phyloP scores from a whole-genome alignment of 2,888 invertebrate species.

The Erebia aethiops region DNA sequence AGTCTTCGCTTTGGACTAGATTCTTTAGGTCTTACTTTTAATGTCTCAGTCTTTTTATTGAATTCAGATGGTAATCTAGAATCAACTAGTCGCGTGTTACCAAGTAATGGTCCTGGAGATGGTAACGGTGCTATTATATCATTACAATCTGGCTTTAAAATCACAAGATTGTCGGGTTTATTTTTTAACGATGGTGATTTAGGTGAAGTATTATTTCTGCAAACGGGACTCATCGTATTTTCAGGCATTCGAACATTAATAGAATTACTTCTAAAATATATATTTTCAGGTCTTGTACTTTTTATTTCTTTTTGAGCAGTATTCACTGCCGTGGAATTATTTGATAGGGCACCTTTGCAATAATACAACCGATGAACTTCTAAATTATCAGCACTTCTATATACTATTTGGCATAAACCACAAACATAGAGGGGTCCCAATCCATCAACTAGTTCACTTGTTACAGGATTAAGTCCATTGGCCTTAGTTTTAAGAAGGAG shows the following conservation, averaged over 20 bases:
- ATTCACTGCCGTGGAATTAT: slow-evolving; percentile 50
- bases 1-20: slow-evolving; percentile 71
- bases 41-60: slow-evolving; percentile 62
- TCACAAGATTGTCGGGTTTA: slow-evolving; percentile 83
- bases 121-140: slow-evolving; percentile 86
- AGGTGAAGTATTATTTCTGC: slow-evolving; percentile 60
- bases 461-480: slow-evolving; percentile 67
- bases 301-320: slow-evolving; percentile 66
- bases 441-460: slow-evolving; percentile 83
- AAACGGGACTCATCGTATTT: slow-evolving; percentile 67
- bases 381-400: slow-evolving; percentile 90
- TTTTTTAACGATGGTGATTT: slow-evolving; percentile 65
- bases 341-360: slow-evolving; percentile 86
- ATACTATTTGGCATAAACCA: slow-evolving; percentile 89
- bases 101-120: slow-evolving; percentile 92
- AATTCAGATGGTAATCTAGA: slow-evolving; percentile 74
- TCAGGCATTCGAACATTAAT: slow-evolving; percentile 83
- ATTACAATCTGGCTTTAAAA: slow-evolving; percentile 72
- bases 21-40: slow-evolving; percentile 62
- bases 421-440: slow-evolving; percentile 86
- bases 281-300: slow-evolving; percentile 66
- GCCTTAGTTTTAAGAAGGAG: slow-evolving; percentile 87
- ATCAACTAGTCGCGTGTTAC: slow-evolving; percentile 91
- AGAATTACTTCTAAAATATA: slow-evolving; percentile 84
- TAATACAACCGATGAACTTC: slow-evolving; percentile 91